A percentile compares a stretch with the other conserved stretches of the same genome.
Evolutionary conservation across 2,888 invertebrate species (phyloP).

Genomic region (Microctonus hyperodae): DNA sequence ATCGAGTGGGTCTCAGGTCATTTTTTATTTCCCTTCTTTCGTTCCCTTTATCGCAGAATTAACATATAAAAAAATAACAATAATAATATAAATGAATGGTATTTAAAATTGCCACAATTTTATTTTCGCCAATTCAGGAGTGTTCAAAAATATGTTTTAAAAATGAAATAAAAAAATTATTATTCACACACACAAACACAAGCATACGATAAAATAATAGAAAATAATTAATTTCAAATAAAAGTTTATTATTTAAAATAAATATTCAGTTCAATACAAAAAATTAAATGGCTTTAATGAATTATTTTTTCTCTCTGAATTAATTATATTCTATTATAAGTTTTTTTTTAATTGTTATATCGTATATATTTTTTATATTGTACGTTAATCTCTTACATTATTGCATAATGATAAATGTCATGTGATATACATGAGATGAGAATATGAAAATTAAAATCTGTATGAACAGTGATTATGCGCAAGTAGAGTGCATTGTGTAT

Average conservation of each 20-base stretch:
- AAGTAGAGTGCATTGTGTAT: background rate
- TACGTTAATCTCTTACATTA: background rate
- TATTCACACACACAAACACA: background rate
- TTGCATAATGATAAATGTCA: background rate
- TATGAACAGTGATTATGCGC: no score
- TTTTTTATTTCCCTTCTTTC: background rate
- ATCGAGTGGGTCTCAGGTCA: conserved; percentile 22
- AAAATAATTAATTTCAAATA: background rate
- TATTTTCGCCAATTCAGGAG: background rate
- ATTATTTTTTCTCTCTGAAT: no score
- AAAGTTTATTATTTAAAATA: no score
- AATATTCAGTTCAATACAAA: no score
- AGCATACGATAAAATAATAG: background rate
- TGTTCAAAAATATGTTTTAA: no score
- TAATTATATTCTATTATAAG: no score
- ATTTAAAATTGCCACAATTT: background rate
- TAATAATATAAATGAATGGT: background rate
- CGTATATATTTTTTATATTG: background rate
- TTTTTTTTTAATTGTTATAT: background rate
- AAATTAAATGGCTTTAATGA: no score
- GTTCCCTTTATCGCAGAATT: background rate
- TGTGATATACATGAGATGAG: background rate
- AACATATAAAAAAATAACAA: background rate
- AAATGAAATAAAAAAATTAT: background rate
- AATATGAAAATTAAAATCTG: background rate